phyloP scores from a whole-genome alignment of 2,797 vertebrate species.

The Lerista edwardsae region DNA sequence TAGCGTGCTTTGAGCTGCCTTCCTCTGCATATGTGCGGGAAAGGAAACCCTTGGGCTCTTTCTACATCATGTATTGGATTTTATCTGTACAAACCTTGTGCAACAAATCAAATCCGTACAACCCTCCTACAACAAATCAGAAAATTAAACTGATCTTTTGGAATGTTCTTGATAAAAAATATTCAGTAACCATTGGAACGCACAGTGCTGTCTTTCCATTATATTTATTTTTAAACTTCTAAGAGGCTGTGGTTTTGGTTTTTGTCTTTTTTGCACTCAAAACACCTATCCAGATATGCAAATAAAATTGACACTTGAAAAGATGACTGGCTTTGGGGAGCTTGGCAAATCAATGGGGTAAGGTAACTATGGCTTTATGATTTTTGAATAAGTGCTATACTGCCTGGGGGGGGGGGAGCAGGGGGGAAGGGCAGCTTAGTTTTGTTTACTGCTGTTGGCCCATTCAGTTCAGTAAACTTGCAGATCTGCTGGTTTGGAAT shows the following conservation, averaged over 20 bases:
- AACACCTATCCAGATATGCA: background rate
- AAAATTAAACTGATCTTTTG: background rate
- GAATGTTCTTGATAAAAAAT: background rate
- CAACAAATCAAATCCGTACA: background rate
- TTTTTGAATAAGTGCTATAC: background rate
- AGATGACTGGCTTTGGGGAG: background rate
- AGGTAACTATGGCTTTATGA: background rate
- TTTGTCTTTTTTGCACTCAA: background rate
- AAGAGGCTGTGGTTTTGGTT: too few relatives aligned
- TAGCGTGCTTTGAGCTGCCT: background rate
- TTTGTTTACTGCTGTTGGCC: background rate
- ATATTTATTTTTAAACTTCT: background rate
- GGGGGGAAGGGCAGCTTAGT: background rate
- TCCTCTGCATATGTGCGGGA: background rate
- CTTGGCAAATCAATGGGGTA: background rate
- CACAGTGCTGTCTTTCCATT: background rate
- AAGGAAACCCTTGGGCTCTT: background rate
- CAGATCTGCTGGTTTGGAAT: background rate
- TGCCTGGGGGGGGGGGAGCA: background rate
- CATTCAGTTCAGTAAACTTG: background rate
- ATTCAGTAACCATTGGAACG: background rate
- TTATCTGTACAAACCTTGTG: background rate
- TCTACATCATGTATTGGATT: background rate
- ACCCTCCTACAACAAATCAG: background rate
- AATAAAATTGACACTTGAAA: conserved; percentile 14